Conservation (phyloP, 2,888 invertebrate genomes). For the Dendrolimus pini region DNA sequence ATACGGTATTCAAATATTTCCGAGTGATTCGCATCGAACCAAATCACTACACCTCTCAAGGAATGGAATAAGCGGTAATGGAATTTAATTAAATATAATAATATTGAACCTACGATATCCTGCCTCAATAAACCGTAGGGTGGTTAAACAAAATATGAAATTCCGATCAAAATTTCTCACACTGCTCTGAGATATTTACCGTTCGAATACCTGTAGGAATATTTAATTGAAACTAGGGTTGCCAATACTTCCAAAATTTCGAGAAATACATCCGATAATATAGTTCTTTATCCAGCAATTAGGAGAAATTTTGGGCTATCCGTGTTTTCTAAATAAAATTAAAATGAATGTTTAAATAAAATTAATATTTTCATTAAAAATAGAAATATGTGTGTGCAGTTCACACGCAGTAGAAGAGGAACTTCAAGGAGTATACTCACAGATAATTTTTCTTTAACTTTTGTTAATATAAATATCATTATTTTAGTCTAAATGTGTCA, state of each 20-base stretch:
- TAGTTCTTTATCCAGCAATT: too few species aligned
- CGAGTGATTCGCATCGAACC: conserved; percentile 19
- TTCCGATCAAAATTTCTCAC: conserved; percentile 18
- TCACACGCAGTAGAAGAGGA: too few species aligned
- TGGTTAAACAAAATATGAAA: conserved; percentile 36
- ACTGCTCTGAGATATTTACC: neutral
- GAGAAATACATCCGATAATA: too few species aligned
- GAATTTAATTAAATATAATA: conserved; percentile 46
- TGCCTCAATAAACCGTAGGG: conserved; percentile 11
- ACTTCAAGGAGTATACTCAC: too few species aligned
- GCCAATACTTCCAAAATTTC: conserved; percentile 3
- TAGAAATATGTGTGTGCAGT: too few species aligned
- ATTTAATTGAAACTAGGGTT: conserved; percentile 5
- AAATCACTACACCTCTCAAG: conserved; percentile 19
- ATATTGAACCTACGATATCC: conserved; percentile 27
- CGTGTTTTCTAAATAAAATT: too few species aligned
- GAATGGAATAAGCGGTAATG: conserved; percentile 21
- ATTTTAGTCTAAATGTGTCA: too few species aligned
- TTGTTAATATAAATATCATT: too few species aligned
- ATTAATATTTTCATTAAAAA: too few species aligned
- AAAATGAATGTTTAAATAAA: too few species aligned
- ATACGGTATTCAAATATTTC: neutral
- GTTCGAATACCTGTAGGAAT: conserved; percentile 1
- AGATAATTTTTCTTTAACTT: too few species aligned
- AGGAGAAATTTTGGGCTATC: too few species aligned